Evolutionary conservation across 2,797 vertebrate genomes (phyloP), one percentile per base, ranked within the genome.

Genomic region (Manis javanica): DNA sequence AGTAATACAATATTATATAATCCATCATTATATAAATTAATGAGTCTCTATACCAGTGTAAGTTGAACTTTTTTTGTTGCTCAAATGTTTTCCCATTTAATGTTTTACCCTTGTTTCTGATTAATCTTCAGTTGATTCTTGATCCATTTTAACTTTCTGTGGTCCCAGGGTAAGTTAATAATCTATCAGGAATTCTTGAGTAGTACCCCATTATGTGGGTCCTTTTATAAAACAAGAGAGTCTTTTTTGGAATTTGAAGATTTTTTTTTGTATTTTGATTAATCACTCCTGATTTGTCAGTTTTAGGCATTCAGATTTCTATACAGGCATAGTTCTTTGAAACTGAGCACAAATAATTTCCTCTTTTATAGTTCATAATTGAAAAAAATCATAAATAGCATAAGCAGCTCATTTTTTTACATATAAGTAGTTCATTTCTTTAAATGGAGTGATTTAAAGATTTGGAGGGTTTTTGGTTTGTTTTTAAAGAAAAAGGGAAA

Each of bases 111-210:
- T 93, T 23, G n/a, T 81, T 81, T 90, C 64, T 94, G 51, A 95
- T 95, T 84, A 87, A 74, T 93, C 88, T 91, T 90, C 66, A 64
- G 55, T 90, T 94, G 75, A 79, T 79, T 97, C 66, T 66, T 71
- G 87, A 82, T 93, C 11, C 2, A 57, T 77, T 81, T 85, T 94
- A 69, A 82, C 82, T 78, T 90, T 37, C 53, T 53, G 26, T 85
- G 42, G 55, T 95, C 55, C 79, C 51, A 59, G 72, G 51, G 88
- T 86, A 96, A 87, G 42, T 94, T 95, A 92, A 96, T 94, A 79
- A 91, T 87, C 75, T 95, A 94, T 81, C 31, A 59, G 77, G n/a
- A 94, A 93, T 87, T 94, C 75, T 92, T 94, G 72, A 94, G 61
- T 59, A 91, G 66, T 75, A 14, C 21, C 19, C 34, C 66, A 53